Percentiles rank a stretch among this genome's conserved stretches.
phyloP scores from a whole-genome alignment of 2,888 invertebrate species.

The Agrochola lota region DNA sequence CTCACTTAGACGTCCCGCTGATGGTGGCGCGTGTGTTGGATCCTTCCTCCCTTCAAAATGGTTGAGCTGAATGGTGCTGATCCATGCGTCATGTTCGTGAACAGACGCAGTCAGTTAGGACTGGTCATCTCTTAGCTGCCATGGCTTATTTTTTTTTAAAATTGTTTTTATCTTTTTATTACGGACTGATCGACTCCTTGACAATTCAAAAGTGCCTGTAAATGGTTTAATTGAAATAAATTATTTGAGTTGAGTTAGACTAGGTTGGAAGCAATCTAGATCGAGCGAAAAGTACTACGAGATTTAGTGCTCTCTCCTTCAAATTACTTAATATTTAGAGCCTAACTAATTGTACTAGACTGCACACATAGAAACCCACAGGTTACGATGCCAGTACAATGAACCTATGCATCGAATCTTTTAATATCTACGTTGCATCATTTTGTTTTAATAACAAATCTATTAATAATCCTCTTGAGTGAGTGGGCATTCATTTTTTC shows the following conservation, averaged over 20 bases:
- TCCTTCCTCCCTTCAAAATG: too few relatives aligned
- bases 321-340: neutral
- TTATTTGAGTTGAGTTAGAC: neutral
- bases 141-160: too few relatives aligned
- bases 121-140: too few relatives aligned
- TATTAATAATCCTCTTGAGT: constrained; percentile 22
- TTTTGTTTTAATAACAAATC: constrained; percentile 30
- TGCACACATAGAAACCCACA: neutral
- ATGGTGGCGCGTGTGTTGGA: too few relatives aligned
- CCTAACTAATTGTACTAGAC: neutral
- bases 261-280: neutral
- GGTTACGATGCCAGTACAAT: constrained; percentile 9
- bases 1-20: too few relatives aligned
- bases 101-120: too few relatives aligned
- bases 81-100: too few relatives aligned
- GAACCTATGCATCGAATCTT: constrained; percentile 32
- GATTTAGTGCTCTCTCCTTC: neutral
- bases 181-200: too few relatives aligned
- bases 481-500: constrained; percentile 3
- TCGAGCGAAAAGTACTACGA: neutral
- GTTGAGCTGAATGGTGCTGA: too few relatives aligned
- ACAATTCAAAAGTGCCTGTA: too few relatives aligned
- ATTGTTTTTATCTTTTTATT: too few relatives aligned
- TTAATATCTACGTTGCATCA: constrained; percentile 36
- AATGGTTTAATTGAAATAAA: too few relatives aligned